phyloP scores from a whole-genome alignment of 2,797 vertebrate genomes.

The Sus cebifrons region DNA sequence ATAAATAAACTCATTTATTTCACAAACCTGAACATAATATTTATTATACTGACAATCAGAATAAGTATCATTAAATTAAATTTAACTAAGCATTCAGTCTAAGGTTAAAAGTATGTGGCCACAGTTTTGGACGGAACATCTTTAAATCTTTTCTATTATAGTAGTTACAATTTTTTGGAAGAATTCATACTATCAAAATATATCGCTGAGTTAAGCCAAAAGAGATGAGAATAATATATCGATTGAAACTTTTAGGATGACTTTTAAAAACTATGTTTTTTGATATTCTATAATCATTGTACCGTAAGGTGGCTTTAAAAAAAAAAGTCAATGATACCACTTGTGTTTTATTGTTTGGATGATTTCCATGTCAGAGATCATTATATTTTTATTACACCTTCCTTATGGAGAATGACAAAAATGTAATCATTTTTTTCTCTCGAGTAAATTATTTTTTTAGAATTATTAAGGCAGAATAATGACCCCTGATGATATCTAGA shows the following conservation, averaged over 20 bases:
- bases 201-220: constrained; percentile 1
- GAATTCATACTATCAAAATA: neutral
- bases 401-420: neutral
- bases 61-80: constrained; percentile 4
- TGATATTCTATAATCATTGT: neutral
- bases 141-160: neutral
- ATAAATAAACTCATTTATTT: neutral
- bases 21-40: neutral
- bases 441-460: constrained; percentile 9
- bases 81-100: neutral
- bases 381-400: neutral
- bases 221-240: neutral
- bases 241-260: neutral
- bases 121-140: neutral
- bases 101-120: neutral
- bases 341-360: neutral
- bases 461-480: neutral
- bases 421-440: neutral
- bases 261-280: neutral
- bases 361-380: neutral
- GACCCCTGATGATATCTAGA: neutral
- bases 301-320: neutral
- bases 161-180: neutral
- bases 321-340: neutral
- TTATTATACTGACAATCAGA: neutral